These are phyloP conservation scores for Psammodynastes pulverulentus DNA, from an alignment of 2,113 vertebrate species.

Conservation along the genomic window DNA sequence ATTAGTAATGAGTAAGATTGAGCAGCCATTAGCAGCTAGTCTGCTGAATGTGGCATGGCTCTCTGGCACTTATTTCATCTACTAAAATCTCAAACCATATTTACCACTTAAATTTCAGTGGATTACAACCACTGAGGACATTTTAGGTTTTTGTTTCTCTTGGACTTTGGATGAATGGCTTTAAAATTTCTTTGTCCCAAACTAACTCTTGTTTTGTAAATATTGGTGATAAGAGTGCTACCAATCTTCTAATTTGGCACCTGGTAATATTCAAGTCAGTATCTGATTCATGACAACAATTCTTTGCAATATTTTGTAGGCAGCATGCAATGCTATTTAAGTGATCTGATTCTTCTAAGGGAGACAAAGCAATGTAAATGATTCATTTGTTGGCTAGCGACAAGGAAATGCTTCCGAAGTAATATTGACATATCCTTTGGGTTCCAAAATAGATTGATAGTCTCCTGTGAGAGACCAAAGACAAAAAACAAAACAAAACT, in stretches of 20 bases:
- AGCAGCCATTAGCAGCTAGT: background rate
- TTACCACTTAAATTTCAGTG: background rate
- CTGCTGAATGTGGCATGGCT: background rate
- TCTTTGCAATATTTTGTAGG: background rate
- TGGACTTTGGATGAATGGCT: background rate
- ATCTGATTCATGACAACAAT: background rate
- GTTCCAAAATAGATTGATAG: background rate
- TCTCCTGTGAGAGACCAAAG: background rate
- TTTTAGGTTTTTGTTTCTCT: background rate
- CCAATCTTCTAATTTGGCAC: background rate
- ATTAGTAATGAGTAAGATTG: background rate
- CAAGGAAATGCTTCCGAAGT: background rate
- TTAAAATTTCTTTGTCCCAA: background rate
- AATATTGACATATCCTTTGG: background rate
- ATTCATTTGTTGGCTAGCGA: background rate
- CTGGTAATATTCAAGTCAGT: background rate
- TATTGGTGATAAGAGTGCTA: background rate
- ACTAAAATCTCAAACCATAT: background rate
- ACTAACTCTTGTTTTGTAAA: background rate
- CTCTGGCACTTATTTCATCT: background rate
- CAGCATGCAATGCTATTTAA: background rate
- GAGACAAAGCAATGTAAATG: background rate
- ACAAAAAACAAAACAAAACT: background rate
- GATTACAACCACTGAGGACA: background rate
- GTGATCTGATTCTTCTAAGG: background rate